These are phyloP conservation scores for Oscheius onirici DNA, from an alignment of 2,888 invertebrate genomes.

Conservation along the genomic window DNA sequence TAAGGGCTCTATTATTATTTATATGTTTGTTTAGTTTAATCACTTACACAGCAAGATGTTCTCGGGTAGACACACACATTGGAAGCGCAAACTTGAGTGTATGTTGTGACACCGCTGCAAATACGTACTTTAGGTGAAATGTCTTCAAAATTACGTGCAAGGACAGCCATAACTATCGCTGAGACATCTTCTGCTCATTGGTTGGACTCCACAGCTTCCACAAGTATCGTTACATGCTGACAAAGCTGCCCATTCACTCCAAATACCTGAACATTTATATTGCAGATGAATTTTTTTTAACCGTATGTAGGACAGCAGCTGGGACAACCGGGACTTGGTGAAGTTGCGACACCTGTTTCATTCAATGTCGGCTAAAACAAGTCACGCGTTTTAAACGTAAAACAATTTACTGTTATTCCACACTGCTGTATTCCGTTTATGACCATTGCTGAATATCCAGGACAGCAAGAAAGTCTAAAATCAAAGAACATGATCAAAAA, in stretches of 20 bases:
- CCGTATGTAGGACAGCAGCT: slow-evolving; percentile 15
- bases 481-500: too few relatives aligned
- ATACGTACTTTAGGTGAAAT: not conserved
- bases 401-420: slow-evolving; percentile 40
- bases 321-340: slow-evolving; percentile 3
- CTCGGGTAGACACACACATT: slow-evolving; percentile 52
- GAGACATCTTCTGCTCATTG: slow-evolving; percentile 44
- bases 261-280: slow-evolving; percentile 36
- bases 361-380: slow-evolving; percentile 1
- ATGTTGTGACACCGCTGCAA: slow-evolving; percentile 41
- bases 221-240: slow-evolving; percentile 54
- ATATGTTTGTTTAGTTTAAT: too few relatives aligned
- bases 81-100: slow-evolving; percentile 30
- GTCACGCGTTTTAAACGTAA: not conserved
- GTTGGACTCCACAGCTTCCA: slow-evolving; percentile 51
- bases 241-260: slow-evolving; percentile 54
- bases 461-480: slow-evolving; percentile 16
- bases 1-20: not conserved
- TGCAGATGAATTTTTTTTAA: not conserved
- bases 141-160: slow-evolving; percentile 41
- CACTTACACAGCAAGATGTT: slow-evolving; percentile 43
- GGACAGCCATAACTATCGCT: slow-evolving; percentile 53
- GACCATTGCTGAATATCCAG: slow-evolving; percentile 37
- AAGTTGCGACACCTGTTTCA: not conserved
- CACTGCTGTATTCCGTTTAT: slow-evolving; percentile 37